Base-by-base conservation (phyloP, 35 echinoderm and acorn worm species). In the Stichopus chloronotus region DNA sequence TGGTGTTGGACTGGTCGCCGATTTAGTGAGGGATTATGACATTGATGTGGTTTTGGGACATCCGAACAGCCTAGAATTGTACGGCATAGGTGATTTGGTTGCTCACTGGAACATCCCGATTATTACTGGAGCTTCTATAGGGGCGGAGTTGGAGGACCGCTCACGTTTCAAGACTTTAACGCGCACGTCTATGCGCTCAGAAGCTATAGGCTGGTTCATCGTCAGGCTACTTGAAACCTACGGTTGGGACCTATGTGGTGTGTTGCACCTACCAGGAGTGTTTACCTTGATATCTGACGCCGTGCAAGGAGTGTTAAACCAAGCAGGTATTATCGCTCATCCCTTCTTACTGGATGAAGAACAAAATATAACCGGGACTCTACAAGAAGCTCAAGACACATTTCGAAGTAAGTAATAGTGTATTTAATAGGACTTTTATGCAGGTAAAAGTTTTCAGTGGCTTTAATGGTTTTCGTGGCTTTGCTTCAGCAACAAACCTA, bases 131-230 rank as follows among this genome's bases (percentile, higher is more conserved):
- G 52, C 55, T 3, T 21, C 55, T 10, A 85, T 58, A 25, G 22
- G 54, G 20, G 17, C 57, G n/a, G 57, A 58, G n/a, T 58, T 85
- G 19, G 82, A 85, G 17, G 82, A 85, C 55, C 55, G 57, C 7
- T 58, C 82, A 8, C 82, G 82, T 85, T 85, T n/a, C 16, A 58
- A 14, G 4, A 85, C 82, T 5, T 85, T 85, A 9, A 85, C 82
- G 30, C 55, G 82, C 8, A 85, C 82, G 8, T 85, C 82, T 22
- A 22, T 85, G 30, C 82, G 82, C 9, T 53, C 82, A 14, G 82
- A 85, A 56, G 82, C 82, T 85, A 59, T 85, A n/a, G 82, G 55
- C 5, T 9, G 55, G 55, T 85, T 85, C 23, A 58, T 85, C 5
- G 19, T 56, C 5, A 56, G 55, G 6, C 5, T 85, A 25, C 24